Evolutionary conservation across 2,888 invertebrate genomes (phyloP).

Genomic region (Patella caerulea): DNA sequence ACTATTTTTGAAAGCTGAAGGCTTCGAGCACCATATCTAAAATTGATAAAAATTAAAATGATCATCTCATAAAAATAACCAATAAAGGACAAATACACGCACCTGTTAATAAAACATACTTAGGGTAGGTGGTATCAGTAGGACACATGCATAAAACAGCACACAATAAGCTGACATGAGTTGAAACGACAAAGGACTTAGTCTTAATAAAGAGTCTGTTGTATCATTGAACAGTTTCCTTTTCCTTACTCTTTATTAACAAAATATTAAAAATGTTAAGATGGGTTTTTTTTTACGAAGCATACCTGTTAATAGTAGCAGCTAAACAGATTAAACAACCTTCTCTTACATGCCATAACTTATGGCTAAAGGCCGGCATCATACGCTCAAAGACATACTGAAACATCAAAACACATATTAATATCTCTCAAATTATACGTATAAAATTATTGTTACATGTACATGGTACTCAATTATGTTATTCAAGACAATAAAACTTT

Average conservation of each 20-base stretch:
- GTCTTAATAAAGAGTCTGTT: too few species aligned
- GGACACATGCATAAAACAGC: too few species aligned
- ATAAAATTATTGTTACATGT: neutral
- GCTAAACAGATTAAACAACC: constrained; percentile 88
- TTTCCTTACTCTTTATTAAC: too few species aligned
- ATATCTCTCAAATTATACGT: neutral
- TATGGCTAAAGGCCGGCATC: constrained; percentile 83
- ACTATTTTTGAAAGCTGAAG: constrained; percentile 86
- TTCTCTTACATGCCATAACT: constrained; percentile 92
- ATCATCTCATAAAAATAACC: neutral
- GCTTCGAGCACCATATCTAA: constrained; percentile 87
- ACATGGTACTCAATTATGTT: too few species aligned
- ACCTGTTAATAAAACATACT: neutral
- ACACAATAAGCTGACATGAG: neutral
- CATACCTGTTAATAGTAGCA: constrained; percentile 86
- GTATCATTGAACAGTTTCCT: too few species aligned
- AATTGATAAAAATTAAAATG: constrained; percentile 40
- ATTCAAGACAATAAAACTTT: too few species aligned
- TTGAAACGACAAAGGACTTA: constrained; percentile 5
- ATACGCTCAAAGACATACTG: constrained; percentile 83
- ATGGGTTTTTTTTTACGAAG: neutral
- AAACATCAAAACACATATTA: constrained; percentile 28
- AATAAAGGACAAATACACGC: neutral
- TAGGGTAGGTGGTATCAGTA: neutral
- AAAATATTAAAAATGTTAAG: too few species aligned